Base-by-base conservation (phyloP, 2,797 vertebrate genomes). In the Coendou prehensilis region DNA sequence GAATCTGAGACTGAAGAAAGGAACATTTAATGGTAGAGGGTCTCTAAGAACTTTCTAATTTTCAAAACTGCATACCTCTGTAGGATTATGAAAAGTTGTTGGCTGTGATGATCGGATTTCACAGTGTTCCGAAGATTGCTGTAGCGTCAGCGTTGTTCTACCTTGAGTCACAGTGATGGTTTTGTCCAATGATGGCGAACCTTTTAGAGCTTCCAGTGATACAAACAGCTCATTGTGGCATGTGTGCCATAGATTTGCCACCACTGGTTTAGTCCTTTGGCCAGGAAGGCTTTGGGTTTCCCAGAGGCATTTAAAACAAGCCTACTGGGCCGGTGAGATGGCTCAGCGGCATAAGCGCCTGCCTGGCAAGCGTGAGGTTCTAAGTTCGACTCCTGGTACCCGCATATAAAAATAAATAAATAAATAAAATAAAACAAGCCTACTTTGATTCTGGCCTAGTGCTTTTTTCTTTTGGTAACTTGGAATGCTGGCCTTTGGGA, bases 1-100 rank as follows among this genome's bases (percentile, higher is more conserved):
- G 76, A 96, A 87, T 86, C 18, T 87, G 69, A 28, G 52, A 37
- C 75, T 26, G 71, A 93, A 97, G 84, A 82, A 81, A 93, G 52
- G 75, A 41, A 9, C 93, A 6, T 71, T 83, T 87, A 80, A 61
- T 87, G 37, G 54, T n/a, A 61, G 89, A 87, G 54, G 64, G 61
- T 71, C 69, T 89, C 85, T 45, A 87, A 82, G 81, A 81, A 45
- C n/a, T 54, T 80, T 9, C 9, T 61, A 17, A 50, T 94, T 81
- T 95, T 89, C 47, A 81, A 63, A 92, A 33, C 64, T 13, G 0
- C 59, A 30, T 73, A 14, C 37, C 9, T 57, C 22, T 63, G 75
- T 67, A 41, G 75, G 26, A 50, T 80, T 82, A 41, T 75, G 90
- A 37, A 59, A 81, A 54, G 85, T 75, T 52, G 47, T 0, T 5